Percentiles rank a stretch among this genome's conserved stretches.
These are phyloP conservation scores for Xenus cinereus DNA, from an alignment of 2,113 vertebrate genomes.

Conservation along the genomic window DNA sequence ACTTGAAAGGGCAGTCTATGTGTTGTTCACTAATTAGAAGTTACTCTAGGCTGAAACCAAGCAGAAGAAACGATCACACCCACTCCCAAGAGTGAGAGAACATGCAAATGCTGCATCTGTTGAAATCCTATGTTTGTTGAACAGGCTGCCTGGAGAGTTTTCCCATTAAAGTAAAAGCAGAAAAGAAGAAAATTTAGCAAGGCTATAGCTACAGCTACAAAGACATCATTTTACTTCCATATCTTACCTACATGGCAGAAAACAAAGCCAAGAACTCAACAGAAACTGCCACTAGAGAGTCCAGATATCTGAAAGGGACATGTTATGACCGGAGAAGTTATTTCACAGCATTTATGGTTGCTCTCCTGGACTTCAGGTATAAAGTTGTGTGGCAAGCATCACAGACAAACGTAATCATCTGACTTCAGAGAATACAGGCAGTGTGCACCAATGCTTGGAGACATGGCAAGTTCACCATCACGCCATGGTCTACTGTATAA, in stretches of 20 bases:
- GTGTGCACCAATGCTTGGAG: background rate
- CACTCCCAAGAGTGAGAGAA: constrained; percentile 36
- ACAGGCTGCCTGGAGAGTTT: background rate
- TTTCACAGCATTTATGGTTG: background rate
- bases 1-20: background rate
- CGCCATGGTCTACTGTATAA: background rate
- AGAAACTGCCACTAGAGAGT: background rate
- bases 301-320: background rate
- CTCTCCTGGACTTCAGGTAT: background rate
- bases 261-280: background rate
- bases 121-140: background rate
- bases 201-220: background rate
- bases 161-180: background rate
- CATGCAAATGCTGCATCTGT: constrained; percentile 58
- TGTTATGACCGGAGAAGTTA: background rate
- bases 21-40: background rate
- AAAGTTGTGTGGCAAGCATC: background rate
- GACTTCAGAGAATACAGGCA: background rate
- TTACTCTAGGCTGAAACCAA: constrained; percentile 5
- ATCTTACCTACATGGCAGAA: background rate
- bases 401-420: background rate
- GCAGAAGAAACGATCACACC: constrained; percentile 39
- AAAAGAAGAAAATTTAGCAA: background rate
- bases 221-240: background rate
- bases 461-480: accelerated